A percentile compares a stretch with the other conserved stretches of the same genome.
These are phyloP conservation scores for Acanthococcus lagerstroemiae DNA, from an alignment of 2,888 invertebrate genomes.

Conservation along the genomic window DNA sequence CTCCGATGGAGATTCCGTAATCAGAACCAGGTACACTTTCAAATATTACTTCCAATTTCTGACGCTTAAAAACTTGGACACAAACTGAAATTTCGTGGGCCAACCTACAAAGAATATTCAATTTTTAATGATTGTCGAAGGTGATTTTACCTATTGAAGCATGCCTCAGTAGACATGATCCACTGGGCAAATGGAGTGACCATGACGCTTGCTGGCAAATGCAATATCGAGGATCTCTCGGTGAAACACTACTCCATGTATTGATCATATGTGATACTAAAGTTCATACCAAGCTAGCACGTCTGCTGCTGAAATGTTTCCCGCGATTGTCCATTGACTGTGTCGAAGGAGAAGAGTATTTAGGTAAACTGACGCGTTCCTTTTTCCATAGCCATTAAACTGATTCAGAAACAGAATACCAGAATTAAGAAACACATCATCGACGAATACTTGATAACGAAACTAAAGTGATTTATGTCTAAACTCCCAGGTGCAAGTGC, in stretches of 20 bases:
- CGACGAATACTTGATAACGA: neutral
- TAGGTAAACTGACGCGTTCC: constrained; percentile 50
- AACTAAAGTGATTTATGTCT: too few relatives aligned
- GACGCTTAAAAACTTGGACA: too few relatives aligned
- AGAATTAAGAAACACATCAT: neutral
- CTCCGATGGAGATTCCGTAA: constrained; percentile 83
- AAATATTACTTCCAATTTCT: neutral
- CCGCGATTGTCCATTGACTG: constrained; percentile 85
- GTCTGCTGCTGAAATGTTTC: constrained; percentile 80
- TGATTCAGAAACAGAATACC: neutral
- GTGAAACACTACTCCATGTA: constrained; percentile 89
- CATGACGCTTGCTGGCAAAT: constrained; percentile 97
- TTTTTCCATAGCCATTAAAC: neutral
- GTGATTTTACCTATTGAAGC: constrained; percentile 79
- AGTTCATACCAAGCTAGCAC: constrained; percentile 68
- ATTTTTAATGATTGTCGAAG: constrained; percentile 39
- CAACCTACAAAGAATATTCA: neutral
- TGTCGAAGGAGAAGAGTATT: constrained; percentile 94
- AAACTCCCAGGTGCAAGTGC: constrained; percentile 80
- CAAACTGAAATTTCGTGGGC: too few relatives aligned
- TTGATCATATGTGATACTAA: constrained; percentile 84
- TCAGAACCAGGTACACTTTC: constrained; percentile 55
- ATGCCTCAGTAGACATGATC: constrained; percentile 72
- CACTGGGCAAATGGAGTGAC: constrained; percentile 76
- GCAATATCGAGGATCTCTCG: constrained; percentile 87